Conservation (phyloP, 2,888 invertebrate species). For the Gastrophysa polygoni region DNA sequence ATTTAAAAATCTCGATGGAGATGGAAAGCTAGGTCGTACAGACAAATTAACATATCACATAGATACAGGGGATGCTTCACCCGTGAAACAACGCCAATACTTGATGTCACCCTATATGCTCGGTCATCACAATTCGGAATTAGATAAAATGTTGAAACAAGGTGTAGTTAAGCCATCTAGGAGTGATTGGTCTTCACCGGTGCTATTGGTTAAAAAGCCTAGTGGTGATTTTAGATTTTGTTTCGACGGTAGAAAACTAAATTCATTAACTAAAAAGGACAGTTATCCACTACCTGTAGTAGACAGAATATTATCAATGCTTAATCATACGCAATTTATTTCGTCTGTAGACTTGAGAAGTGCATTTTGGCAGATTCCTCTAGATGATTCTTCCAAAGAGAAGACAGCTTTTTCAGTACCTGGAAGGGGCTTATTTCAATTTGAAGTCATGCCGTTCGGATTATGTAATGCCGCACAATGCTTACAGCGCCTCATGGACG, state of each 20-base stretch:
- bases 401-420: conserved; percentile 21
- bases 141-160: conserved; percentile 15
- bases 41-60: conserved; percentile 14
- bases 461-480: conserved; percentile 10
- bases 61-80: conserved; percentile 10
- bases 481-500: neutral
- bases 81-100: conserved; percentile 14
- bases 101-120: conserved; percentile 21
- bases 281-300: conserved; percentile 20
- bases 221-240: conserved; percentile 17
- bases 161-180: conserved; percentile 15
- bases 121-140: conserved; percentile 11
- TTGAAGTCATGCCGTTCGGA: conserved; percentile 9
- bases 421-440: conserved; percentile 7
- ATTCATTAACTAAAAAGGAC: conserved; percentile 23
- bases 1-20: neutral
- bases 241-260: conserved; percentile 25
- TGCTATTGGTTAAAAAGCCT: conserved; percentile 19
- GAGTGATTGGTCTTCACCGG: conserved; percentile 17
- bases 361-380: conserved; percentile 24
- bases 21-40: conserved; percentile 8
- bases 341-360: conserved; percentile 20
- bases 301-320: conserved; percentile 21
- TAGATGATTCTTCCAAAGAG: conserved; percentile 16
- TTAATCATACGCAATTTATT: conserved; percentile 15